Conservation (phyloP, 2,797 vertebrate genomes). For the Melanotaenia nigrans region DNA sequence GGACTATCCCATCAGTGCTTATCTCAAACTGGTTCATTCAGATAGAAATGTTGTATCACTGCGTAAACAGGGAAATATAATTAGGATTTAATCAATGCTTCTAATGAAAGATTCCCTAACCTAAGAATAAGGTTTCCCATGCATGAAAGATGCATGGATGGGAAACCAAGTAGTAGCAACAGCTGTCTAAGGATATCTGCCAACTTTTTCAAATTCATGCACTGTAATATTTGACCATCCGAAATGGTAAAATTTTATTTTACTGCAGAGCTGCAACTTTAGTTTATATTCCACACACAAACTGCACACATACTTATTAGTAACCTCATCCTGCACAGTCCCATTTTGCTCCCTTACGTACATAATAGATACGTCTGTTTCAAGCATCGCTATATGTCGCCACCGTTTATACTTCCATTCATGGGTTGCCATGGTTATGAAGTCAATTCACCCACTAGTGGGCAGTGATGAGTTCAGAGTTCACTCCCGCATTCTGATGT, state of each 20-base stretch:
- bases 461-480: too few species aligned
- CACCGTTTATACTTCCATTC: too few species aligned
- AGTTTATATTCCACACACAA: too few species aligned
- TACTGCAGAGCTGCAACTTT: background rate
- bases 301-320: too few species aligned
- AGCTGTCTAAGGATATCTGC: background rate
- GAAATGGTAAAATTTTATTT: background rate
- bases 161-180: background rate
- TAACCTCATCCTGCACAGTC: too few species aligned
- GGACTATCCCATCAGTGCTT: background rate
- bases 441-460: too few species aligned
- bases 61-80: background rate
- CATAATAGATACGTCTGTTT: too few species aligned
- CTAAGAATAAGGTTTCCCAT: background rate
- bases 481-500: too few species aligned
- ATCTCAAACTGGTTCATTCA: background rate
- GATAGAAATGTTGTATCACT: background rate
- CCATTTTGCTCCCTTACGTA: too few species aligned
- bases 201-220: background rate
- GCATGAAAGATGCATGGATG: background rate
- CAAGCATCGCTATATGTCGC: too few species aligned
- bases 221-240: background rate
- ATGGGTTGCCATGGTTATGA: too few species aligned
- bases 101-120: background rate
- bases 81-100: background rate